Percentiles rank a stretch among this genome's conserved stretches.
phyloP scores from a whole-genome alignment of 1,140 invertebrate genomes.

The Bradysia coprophila region DNA sequence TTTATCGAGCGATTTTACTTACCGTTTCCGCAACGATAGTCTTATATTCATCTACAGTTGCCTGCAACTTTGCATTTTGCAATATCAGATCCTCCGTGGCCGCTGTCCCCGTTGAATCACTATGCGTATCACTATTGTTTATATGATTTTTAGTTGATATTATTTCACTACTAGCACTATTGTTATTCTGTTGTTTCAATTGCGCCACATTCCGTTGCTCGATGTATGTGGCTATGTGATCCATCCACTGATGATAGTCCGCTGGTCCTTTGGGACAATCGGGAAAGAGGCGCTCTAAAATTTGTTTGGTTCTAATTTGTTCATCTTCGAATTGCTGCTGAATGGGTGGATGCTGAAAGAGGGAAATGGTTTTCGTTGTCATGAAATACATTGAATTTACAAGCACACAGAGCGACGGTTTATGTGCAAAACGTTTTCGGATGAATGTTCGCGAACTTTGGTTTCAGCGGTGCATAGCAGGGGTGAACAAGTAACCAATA shows the following conservation, averaged over 20 bases:
- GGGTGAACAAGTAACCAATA: too few relatives aligned
- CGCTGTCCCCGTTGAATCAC: background rate
- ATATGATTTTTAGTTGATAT: slow-evolving; percentile 9
- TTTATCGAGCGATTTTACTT: slow-evolving; percentile 13
- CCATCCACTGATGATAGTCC: slow-evolving; percentile 22
- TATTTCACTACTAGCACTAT: slow-evolving; percentile 14
- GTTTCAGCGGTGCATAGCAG: too few relatives aligned
- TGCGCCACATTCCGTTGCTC: slow-evolving; percentile 12
- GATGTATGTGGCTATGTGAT: slow-evolving; percentile 17
- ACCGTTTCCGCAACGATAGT: slow-evolving; percentile 57
- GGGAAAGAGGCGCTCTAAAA: slow-evolving; percentile 20
- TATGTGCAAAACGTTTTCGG: slow-evolving; percentile 2
- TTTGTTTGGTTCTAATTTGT: slow-evolving; percentile 6
- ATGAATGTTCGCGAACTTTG: slow-evolving; percentile 2
- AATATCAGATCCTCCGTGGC: slow-evolving; percentile 15
- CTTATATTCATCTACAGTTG: slow-evolving; percentile 48
- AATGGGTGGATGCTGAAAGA: background rate
- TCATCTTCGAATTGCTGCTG: background rate
- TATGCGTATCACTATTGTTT: slow-evolving; percentile 1
- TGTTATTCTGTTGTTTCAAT: slow-evolving; percentile 12
- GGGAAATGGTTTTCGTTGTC: background rate
- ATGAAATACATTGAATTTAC: background rate
- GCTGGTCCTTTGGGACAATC: slow-evolving; percentile 16
- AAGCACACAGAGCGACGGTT: background rate
- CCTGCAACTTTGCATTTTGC: slow-evolving; percentile 41